A percentile compares a stretch with the other conserved stretches of the same genome.
Conservation (phyloP, 2,113 vertebrate species). For the Gallinago undulata region DNA sequence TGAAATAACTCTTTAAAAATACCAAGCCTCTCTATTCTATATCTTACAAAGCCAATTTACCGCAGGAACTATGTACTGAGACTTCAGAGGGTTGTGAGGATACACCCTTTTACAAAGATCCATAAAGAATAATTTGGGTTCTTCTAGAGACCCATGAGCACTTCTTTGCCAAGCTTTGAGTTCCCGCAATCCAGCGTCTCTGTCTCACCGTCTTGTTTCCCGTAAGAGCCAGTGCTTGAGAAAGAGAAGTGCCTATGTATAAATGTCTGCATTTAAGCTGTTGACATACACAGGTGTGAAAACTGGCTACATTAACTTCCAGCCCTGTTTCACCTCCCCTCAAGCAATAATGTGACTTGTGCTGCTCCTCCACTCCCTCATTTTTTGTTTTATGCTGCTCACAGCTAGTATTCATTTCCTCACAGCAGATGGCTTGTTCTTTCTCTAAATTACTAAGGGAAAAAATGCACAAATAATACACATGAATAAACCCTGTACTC, state of each 20-base stretch:
- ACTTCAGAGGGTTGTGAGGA: background rate
- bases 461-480: background rate
- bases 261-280: background rate
- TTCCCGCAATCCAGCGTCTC: background rate
- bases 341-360: background rate
- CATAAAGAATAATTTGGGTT: background rate
- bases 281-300: background rate
- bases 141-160: background rate
- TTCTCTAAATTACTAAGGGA: background rate
- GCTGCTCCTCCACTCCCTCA: background rate
- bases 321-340: background rate
- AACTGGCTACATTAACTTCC: background rate
- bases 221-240: fast-evolving
- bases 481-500: background rate
- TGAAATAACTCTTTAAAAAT: background rate
- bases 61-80: background rate
- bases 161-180: background rate
- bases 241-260: background rate
- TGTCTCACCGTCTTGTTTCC: background rate
- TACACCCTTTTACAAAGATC: background rate
- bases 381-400: background rate
- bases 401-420: background rate
- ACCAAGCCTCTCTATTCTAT: background rate
- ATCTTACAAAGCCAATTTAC: background rate
- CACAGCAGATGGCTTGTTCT: background rate